A percentile compares a stretch with the other conserved stretches of the same genome.
These are phyloP conservation scores for Dicentrarchus labrax DNA, from an alignment of 2,113 vertebrate genomes.

Conservation along the genomic window DNA sequence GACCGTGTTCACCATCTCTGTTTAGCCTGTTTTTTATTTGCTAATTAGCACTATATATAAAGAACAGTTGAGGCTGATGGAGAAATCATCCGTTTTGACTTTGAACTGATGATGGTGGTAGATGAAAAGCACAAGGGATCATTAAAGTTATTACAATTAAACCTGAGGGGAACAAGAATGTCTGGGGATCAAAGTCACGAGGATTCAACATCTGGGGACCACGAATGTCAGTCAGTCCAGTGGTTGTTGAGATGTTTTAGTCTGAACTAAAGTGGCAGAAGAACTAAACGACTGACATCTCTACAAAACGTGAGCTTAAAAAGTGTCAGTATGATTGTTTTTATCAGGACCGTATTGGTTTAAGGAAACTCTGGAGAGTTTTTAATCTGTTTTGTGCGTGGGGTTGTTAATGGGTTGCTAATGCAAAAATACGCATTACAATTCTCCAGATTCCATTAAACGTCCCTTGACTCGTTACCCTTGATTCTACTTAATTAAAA, in stretches of 20 bases:
- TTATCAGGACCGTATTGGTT: background rate
- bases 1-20: background rate
- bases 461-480: background rate
- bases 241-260: background rate
- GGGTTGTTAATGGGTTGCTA: background rate
- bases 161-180: too few relatives aligned
- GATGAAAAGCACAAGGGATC: too few relatives aligned
- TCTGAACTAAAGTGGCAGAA: background rate
- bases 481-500: background rate
- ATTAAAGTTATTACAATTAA: too few relatives aligned
- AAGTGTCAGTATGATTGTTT: background rate
- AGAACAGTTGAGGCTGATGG: background rate
- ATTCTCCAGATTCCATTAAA: background rate
- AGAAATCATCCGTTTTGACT: background rate
- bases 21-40: background rate
- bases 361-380: background rate
- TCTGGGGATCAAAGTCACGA: too few relatives aligned
- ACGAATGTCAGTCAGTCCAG: background rate
- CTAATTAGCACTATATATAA: too few relatives aligned
- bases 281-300: background rate
- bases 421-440: background rate
- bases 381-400: background rate
- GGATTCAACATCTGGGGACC: too few relatives aligned
- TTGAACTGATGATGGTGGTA: background rate
- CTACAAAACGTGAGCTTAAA: background rate